Evolutionary conservation across 1,140 invertebrate species (phyloP), one percentile per base, ranked within the genome.

Genomic region (Lamellibrachia luymesi): DNA sequence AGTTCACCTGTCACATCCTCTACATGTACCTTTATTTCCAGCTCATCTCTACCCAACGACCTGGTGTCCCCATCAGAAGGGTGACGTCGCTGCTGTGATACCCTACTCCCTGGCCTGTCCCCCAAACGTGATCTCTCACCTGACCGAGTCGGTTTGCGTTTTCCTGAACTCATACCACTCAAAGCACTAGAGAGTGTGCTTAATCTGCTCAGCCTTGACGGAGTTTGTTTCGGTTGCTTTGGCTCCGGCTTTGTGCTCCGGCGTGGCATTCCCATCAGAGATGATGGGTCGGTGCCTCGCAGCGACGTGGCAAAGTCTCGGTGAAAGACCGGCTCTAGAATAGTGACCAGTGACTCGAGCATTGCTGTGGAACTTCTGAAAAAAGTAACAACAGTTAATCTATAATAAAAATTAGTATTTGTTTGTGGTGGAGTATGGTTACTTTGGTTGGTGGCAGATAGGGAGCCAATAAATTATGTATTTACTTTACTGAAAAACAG

Each of bases 291-390:
- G 4, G 94, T 92, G 4, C 94, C 56, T 91, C 93, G 93, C 10
- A 94, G 94, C 4, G 94, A 94, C 10, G 94, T 94, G 25, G 94
- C 93, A 93, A 95, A 95, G 92, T 95, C 95, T 92, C 95, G 92
- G 92, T 96, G 95, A 92, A 94, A 94, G 2, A 96, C 93, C 51
- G 95, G 95, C 93, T 96, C 95, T 89, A 96, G 91, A 27, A 94
- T 95, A 13, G 95, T 96, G 80, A 95, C 94, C 38, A 96, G 92
- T 52, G 95, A 94, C 90, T 96, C 95, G 25, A 96, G 93, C 89
- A 96, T 95, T 5, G 93, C 64, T 10, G 93, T 92, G 64, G 95
- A 94, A 92, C 95, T 95, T 92, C 95, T 95, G 92, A 52, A 49
- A 92, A 93, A 92, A 91, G 91, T 22, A 80, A 80, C 64, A 80